Percentiles rank a stretch among this genome's conserved stretches.
Conservation (phyloP, 2,888 invertebrate species). For the Atethmia centrago region DNA sequence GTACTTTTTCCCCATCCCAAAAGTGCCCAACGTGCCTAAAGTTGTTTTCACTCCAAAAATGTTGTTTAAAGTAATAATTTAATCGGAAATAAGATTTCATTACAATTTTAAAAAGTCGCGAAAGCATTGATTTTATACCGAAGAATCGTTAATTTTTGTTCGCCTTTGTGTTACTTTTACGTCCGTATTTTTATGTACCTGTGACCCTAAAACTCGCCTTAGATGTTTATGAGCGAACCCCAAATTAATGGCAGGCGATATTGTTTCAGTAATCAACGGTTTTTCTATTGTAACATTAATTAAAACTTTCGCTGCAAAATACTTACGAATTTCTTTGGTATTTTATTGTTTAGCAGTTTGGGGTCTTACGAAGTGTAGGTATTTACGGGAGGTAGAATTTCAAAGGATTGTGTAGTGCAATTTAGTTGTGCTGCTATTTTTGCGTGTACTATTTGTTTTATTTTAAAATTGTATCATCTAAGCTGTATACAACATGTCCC, state of each 20-base stretch:
- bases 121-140: constrained; percentile 7
- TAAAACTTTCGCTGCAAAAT: constrained; percentile 55
- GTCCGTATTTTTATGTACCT: constrained; percentile 75
- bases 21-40: too few species aligned
- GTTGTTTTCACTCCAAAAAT: too few species aligned
- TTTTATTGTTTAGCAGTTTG: constrained; percentile 28
- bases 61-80: neutral
- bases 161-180: constrained; percentile 77
- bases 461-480: neutral
- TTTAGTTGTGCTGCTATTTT: neutral
- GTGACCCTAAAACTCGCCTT: constrained; percentile 74
- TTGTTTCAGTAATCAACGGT: constrained; percentile 67
- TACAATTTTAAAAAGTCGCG: neutral
- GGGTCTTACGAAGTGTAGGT: neutral
- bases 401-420: neutral
- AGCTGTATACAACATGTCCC: neutral
- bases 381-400: neutral
- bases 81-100: neutral
- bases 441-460: neutral
- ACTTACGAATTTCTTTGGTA: constrained; percentile 44
- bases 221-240: constrained; percentile 74
- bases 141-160: constrained; percentile 75
- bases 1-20: too few species aligned
- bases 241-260: constrained; percentile 74
- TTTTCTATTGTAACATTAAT: constrained; percentile 64